These are phyloP conservation scores for Dichetophora obliterata DNA, from an alignment of 2,888 invertebrate species.

Conservation along the genomic window DNA sequence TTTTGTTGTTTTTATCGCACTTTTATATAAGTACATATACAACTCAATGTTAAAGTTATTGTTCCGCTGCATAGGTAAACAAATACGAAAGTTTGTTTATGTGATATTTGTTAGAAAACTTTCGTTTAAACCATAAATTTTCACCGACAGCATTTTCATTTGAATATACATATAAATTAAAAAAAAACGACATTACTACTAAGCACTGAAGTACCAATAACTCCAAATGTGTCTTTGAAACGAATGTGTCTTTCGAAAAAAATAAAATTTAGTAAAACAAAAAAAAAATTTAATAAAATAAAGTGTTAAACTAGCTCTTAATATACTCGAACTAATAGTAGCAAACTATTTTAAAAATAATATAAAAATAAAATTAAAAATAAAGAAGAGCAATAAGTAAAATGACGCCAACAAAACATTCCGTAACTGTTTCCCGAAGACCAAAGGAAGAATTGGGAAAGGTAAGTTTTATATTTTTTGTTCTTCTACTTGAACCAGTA, in stretches of 20 bases:
- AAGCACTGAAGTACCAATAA: neutral
- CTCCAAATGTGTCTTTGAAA: neutral
- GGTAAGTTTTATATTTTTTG: constrained; percentile 7
- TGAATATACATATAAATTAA: neutral
- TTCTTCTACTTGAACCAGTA: no score
- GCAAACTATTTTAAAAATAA: neutral
- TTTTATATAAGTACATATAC: neutral
- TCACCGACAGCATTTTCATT: neutral
- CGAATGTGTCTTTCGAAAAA: constrained; percentile 1
- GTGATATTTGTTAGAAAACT: neutral
- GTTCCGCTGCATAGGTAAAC: neutral
- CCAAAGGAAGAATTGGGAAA: constrained; percentile 29
- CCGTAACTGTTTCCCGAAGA: constrained; percentile 22
- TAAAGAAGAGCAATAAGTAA: neutral
- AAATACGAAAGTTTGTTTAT: neutral
- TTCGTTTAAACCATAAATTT: neutral
- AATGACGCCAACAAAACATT: constrained; percentile 33
- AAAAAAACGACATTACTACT: neutral
- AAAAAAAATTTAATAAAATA: neutral
- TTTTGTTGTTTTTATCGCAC: constrained; percentile 31
- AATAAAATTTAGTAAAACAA: neutral
- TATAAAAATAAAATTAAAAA: neutral
- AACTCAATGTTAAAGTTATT: neutral
- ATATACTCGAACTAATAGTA: neutral
- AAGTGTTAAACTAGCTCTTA: neutral